These are phyloP conservation scores for Hypotaenidia philippensis DNA, from an alignment of 2,797 vertebrate genomes.

Conservation along the genomic window DNA sequence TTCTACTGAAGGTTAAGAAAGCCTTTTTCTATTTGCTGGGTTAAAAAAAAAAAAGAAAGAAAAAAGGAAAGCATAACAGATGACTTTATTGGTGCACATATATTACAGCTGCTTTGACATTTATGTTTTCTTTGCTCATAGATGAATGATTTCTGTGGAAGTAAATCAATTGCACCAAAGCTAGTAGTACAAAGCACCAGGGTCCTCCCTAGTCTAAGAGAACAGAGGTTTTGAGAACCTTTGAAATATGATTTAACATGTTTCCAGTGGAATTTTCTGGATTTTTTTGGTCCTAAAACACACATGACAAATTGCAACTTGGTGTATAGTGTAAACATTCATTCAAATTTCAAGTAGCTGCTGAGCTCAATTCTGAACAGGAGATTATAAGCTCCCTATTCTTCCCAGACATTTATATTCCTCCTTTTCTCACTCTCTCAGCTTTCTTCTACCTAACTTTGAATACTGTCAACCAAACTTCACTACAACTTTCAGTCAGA, in stretches of 20 bases:
- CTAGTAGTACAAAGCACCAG: conserved; percentile 48
- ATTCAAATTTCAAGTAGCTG: neutral
- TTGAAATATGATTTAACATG: conserved; percentile 36
- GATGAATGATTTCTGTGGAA: conserved; percentile 74
- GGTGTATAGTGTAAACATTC: neutral
- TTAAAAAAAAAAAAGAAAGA: neutral
- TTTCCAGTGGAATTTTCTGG: neutral
- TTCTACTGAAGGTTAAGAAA: conserved; percentile 67
- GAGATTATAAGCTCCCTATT: neutral
- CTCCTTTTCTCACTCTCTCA: neutral
- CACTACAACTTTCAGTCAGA: neutral
- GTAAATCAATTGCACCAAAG: conserved; percentile 76
- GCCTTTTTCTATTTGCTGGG: conserved; percentile 20
- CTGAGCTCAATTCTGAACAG: neutral
- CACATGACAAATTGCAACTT: neutral
- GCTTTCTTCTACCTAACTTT: neutral
- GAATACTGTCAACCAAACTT: neutral
- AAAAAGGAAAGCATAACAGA: conserved; percentile 39
- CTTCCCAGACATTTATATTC: neutral
- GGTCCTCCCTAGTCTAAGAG: conserved; percentile 40
- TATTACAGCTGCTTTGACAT: conserved; percentile 77
- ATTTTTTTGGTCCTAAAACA: neutral
- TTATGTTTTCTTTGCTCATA: conserved; percentile 78
- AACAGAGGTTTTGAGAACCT: conserved; percentile 56
- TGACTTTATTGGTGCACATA: conserved; percentile 75